Evolutionary conservation across 2,888 invertebrate genomes (phyloP).

Genomic region (Conistra vaccinii): DNA sequence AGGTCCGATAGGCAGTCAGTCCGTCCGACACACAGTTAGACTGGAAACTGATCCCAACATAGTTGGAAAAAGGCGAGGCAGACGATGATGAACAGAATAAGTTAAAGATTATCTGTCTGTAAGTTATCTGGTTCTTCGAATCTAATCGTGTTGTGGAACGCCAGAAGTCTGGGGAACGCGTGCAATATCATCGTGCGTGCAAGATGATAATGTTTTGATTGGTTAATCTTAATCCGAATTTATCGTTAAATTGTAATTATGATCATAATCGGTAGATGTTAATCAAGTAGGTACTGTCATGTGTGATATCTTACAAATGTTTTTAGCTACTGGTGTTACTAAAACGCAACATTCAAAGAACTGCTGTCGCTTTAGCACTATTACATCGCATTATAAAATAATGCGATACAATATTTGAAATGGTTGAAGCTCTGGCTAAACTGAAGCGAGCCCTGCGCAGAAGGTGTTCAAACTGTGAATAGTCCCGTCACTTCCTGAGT

Average conservation of each 20-base stretch:
- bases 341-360: neutral
- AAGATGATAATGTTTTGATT: slow-evolving; percentile 24
- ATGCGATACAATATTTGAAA: neutral
- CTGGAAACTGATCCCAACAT: neutral
- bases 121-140: neutral
- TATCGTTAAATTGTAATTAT: slow-evolving; percentile 31
- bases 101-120: neutral
- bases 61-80: neutral
- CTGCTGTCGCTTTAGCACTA: neutral
- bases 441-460: neutral
- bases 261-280: slow-evolving; percentile 35
- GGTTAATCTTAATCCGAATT: slow-evolving; percentile 11
- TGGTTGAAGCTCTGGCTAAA: neutral
- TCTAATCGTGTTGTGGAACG: neutral
- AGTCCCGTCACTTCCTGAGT: too few species aligned
- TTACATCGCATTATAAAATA: too few species aligned
- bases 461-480: neutral
- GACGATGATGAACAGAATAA: neutral
- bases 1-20: neutral
- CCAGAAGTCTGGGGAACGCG: neutral
- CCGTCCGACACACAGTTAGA: too few species aligned
- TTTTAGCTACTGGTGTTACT: slow-evolving; percentile 26
- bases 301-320: slow-evolving; percentile 21
- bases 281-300: slow-evolving; percentile 16
- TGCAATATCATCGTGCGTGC: neutral